Conservation (phyloP, 2,888 invertebrate species). For the Minunthozetes semirufus region DNA sequence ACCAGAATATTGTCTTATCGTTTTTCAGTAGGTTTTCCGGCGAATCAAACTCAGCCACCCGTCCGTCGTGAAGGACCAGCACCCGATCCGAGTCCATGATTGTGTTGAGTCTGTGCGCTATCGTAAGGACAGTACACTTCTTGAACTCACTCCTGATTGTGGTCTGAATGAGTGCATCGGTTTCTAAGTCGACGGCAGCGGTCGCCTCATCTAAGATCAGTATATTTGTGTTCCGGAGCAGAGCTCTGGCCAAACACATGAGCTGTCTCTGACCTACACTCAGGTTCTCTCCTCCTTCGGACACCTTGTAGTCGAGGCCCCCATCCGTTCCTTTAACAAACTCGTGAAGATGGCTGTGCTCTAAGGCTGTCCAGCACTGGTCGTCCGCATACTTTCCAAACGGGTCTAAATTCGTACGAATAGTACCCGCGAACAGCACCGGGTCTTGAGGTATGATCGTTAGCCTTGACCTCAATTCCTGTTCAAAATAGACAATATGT, state of each 20-base stretch:
- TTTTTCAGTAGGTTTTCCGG: constrained; percentile 40
- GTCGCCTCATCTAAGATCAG: constrained; percentile 50
- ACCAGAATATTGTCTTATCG: constrained; percentile 40
- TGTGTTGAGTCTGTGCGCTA: constrained; percentile 49
- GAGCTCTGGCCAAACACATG: constrained; percentile 37
- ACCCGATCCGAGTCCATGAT: constrained; percentile 54
- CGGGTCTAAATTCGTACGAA: constrained; percentile 88
- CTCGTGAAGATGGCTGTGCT: constrained; percentile 53
- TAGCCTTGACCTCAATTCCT: constrained; percentile 47
- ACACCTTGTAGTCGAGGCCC: constrained; percentile 49
- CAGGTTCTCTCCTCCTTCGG: constrained; percentile 53
- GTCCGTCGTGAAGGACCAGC: constrained; percentile 55
- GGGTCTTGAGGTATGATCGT: constrained; percentile 67
- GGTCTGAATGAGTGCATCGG: constrained; percentile 49
- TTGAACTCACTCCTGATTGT: constrained; percentile 48
- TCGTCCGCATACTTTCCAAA: constrained; percentile 56
- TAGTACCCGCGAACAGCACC: constrained; percentile 82
- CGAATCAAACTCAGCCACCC: constrained; percentile 41
- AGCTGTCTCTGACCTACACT: constrained; percentile 43
- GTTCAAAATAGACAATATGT: constrained; percentile 34
- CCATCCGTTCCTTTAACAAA: constrained; percentile 47
- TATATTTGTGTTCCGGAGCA: constrained; percentile 37
- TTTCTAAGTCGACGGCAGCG: constrained; percentile 50
- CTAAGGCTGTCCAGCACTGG: constrained; percentile 54
- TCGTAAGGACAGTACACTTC: constrained; percentile 49